Evolutionary conservation across 2,888 invertebrate genomes (phyloP), one percentile per base, ranked within the genome.

Genomic region (Notocelia uddmanniana): DNA sequence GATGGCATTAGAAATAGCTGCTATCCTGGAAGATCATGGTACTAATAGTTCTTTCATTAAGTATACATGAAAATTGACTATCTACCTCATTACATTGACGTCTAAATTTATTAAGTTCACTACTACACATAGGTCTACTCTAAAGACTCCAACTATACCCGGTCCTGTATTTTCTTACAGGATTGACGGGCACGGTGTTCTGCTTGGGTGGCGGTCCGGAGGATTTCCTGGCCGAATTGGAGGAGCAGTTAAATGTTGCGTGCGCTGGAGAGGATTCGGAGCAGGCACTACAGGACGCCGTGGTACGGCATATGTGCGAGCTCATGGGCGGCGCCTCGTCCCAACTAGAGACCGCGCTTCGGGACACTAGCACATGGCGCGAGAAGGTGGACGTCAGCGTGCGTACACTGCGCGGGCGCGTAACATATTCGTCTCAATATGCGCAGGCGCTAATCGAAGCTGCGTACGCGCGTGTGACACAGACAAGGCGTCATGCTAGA

Each of bases 21-120:
- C 82, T 11, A 81, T 89, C 41, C 76, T 90, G 3, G 89, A 90
- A 76, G 80, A 81, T 2, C 74, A 80, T 45, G 89, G 89, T 89
- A 74, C 18, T 15, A 9, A 26, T 11, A 8, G 2, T 26, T 23
- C 8, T 5, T 55, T 26, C n/a, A 3, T 19, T n/a, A 41, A n/a
- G 57, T 57, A n/a, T 34, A 34, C 34, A 34, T 34, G 34, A 10
- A 34, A 34, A 8, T 34, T 34, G 10, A 8, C 34, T 34, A 11
- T 34, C 10, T 34, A 34, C 34, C 9, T 9, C 10, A 34, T 9
- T n/a, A n/a, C n/a, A n/a, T n/a, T n/a, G n/a, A n/a, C 34, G 34
- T 34, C 10, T 2, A 11, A 2, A 11, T 10, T 10, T 11, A 34
- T 2, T n/a, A 34, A 34, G 34, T 34, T 34, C 34, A 10, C 34